phyloP scores from a whole-genome alignment of 2,888 invertebrate species.

The Leucophenga maculata region DNA sequence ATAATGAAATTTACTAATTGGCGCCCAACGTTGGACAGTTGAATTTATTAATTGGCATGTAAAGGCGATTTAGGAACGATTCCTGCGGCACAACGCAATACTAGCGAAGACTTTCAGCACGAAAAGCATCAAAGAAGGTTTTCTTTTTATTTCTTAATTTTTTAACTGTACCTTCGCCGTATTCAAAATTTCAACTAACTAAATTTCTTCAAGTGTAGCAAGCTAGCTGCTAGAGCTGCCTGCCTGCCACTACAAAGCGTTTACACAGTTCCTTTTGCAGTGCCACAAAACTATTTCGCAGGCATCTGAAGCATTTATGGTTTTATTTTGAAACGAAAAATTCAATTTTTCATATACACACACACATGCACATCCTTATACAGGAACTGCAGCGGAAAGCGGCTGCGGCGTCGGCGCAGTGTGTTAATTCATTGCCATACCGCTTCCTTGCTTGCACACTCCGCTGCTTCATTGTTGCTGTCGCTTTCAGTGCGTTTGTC shows the following conservation, averaged over 20 bases:
- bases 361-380: neutral
- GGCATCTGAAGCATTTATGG: slow-evolving; percentile 65
- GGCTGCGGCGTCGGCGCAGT: neutral
- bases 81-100: too few species aligned
- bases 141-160: too few species aligned
- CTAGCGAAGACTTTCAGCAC: too few species aligned
- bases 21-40: too few species aligned
- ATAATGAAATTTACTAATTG: too few species aligned
- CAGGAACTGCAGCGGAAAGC: neutral
- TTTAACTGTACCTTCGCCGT: too few species aligned
- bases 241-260: neutral
- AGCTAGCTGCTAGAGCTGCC: too few species aligned
- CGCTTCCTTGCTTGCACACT: neutral
- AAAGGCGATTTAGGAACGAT: too few species aligned
- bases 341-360: slow-evolving; percentile 55
- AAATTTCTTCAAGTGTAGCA: neutral
- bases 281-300: slow-evolving; percentile 59
- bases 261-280: slow-evolving; percentile 15
- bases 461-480: neutral
- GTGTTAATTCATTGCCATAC: slow-evolving; percentile 18
- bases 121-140: too few species aligned
- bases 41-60: too few species aligned
- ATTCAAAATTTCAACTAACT: neutral
- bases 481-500: slow-evolving; percentile 1
- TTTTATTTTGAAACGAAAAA: slow-evolving; percentile 60